Base-by-base conservation (phyloP, 2,797 vertebrate genomes). In the Ctenopoma multispine region DNA sequence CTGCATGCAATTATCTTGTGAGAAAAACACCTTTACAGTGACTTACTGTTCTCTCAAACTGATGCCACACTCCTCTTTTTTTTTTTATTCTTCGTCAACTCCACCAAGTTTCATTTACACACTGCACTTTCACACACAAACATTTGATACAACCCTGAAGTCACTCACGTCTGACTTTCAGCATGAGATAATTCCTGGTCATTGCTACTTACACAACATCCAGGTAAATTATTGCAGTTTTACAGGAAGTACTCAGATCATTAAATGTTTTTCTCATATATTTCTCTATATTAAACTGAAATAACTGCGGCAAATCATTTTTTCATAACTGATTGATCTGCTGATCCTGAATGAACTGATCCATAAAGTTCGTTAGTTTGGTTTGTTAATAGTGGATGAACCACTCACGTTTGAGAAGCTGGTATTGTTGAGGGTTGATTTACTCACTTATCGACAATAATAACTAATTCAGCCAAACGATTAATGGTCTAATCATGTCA, bases 1-100 rank as follows among this genome's bases (percentile, higher is more conserved):
- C 65, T 75, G 54, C 66, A 69, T 75, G 66, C 75, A 82, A 71
- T 86, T 81, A 67, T 63, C 67, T 61, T 53, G 55, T 49, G 57
- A 63, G 61, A 73, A 58, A 77, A 78, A 67, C 75, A 79, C 53
- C 51, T 82, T 85, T 79, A 48, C 43, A 63, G 62, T 59, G 46
- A 71, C 78, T 59, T 14, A 18, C 62, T 43, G n/a, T 63, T 82
- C 73, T 70, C 74, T 79, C 57, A 69, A 76, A 34, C 20, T 5
- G 15, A 63, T 59, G 23, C 27, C 44, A 3, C 47, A 13, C 20
- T 47, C 5, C 47, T 56, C 20, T 41, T 29, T 7, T 7, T 31
- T 41, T 29, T 7, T 5, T 31, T 20, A 21, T 18, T 36, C 11
- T 29, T 24, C 49, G 13, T 63, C 21, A 64, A n/a, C 53, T 63